Conservation (phyloP, 2,797 vertebrate genomes). For the Sebastes kiyomatsui region DNA sequence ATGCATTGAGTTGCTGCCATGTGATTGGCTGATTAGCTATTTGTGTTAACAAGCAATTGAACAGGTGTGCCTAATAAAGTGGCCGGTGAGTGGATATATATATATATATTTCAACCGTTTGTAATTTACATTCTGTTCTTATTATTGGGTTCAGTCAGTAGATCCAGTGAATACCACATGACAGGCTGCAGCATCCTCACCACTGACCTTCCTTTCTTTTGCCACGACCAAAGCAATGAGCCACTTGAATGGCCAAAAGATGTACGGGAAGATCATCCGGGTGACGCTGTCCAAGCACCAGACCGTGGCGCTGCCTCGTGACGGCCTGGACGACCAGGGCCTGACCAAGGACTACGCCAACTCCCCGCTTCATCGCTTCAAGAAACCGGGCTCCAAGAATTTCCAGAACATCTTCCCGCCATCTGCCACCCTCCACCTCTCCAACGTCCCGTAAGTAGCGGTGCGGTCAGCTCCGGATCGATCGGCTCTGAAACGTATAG, state of each 20-base stretch:
- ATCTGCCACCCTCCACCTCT: constrained; percentile 95
- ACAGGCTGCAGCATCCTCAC: background rate
- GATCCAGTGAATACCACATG: background rate
- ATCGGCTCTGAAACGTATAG: no score
- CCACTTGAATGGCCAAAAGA: constrained; percentile 97
- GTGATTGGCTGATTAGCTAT: no score
- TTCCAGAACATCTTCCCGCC: constrained; percentile 98
- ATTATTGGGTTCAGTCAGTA: background rate
- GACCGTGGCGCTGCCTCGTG: constrained; percentile 94
- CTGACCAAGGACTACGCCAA: constrained; percentile 97
- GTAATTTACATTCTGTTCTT: no score
- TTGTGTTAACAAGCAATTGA: no score
- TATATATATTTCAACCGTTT: no score
- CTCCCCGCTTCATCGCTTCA: constrained; percentile 97
- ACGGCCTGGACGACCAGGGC: constrained; percentile 96
- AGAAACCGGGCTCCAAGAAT: constrained; percentile 98
- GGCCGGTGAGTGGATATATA: no score
- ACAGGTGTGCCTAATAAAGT: no score
- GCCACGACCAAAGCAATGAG: constrained; percentile 89
- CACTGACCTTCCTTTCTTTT: background rate
- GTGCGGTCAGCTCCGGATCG: background rate
- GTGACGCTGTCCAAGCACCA: constrained; percentile 97
- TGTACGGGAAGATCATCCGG: constrained; percentile 97
- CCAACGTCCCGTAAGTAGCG: constrained; percentile 95
- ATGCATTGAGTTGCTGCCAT: no score